Evolutionary conservation across 2,113 vertebrate genomes (phyloP).

Genomic region (Leptobrachium ailaonicum): DNA sequence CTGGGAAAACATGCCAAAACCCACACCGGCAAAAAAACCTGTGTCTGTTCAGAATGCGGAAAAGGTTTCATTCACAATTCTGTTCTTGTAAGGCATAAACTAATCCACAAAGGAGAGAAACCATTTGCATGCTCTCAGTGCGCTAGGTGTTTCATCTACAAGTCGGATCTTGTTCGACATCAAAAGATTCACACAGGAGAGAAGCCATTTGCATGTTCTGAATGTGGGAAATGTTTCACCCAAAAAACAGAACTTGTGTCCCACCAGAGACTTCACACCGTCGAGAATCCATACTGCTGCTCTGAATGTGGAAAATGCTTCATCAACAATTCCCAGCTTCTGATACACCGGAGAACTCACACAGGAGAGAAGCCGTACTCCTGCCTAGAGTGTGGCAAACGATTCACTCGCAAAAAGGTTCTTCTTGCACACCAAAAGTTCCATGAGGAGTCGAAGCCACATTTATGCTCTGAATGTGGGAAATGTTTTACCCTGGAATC

Average conservation of each 20-base stretch:
- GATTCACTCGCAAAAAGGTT: not conserved
- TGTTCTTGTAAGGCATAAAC: not conserved
- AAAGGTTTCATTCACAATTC: not conserved
- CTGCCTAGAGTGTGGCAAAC: not conserved
- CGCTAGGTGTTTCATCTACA: not conserved
- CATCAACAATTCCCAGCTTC: not conserved
- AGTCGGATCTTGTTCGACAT: not conserved
- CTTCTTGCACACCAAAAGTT: not conserved
- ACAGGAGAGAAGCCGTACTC: slow-evolving; percentile 18
- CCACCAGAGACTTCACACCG: slow-evolving; percentile 6
- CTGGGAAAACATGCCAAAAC: slow-evolving; percentile 48
- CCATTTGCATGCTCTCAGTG: not conserved
- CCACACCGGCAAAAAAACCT: slow-evolving; percentile 49
- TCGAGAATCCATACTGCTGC: not conserved
- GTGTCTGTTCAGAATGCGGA: slow-evolving; percentile 45
- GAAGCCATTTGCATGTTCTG: slow-evolving; percentile 10
- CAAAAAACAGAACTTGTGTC: not conserved
- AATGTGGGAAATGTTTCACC: slow-evolving; percentile 12
- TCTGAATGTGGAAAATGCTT: slow-evolving; percentile 12
- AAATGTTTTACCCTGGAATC: slow-evolving; percentile 3
- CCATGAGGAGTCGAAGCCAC: not conserved
- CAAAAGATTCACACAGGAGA: not conserved
- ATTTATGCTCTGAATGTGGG: not conserved
- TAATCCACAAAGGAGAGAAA: not conserved
- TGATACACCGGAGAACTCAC: slow-evolving; percentile 8